Evolutionary conservation across 2,888 invertebrate species (phyloP).

Genomic region (Carpatolechia fugitivella): DNA sequence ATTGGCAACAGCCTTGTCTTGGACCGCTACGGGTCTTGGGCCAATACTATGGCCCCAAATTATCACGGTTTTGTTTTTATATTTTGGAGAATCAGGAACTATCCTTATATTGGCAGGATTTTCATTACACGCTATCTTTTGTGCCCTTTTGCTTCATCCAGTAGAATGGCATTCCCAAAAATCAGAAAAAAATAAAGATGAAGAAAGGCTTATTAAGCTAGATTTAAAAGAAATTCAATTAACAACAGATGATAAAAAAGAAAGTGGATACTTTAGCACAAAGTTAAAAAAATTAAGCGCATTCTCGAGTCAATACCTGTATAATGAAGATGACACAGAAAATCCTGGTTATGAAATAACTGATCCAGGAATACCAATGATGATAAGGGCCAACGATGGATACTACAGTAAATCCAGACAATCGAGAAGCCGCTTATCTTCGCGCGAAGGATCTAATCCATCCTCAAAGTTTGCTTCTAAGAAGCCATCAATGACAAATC

Average conservation of each 20-base stretch:
- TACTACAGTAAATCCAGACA: constrained; percentile 72
- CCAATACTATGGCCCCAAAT: constrained; percentile 86
- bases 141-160: constrained; percentile 84
- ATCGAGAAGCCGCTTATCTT: constrained; percentile 51
- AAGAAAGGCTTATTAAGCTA: constrained; percentile 44
- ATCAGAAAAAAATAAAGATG: constrained; percentile 37
- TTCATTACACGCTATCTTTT: constrained; percentile 83
- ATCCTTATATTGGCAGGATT: constrained; percentile 83
- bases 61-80: constrained; percentile 80
- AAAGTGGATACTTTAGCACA: constrained; percentile 64
- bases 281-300: constrained; percentile 65
- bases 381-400: constrained; percentile 81
- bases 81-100: constrained; percentile 83
- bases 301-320: constrained; percentile 82
- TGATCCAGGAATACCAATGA: constrained; percentile 84
- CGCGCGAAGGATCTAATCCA: constrained; percentile 60
- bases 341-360: constrained; percentile 82
- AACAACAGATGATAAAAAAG: constrained; percentile 43
- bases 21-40: constrained; percentile 85
- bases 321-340: constrained; percentile 81
- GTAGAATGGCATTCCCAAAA: constrained; percentile 85
- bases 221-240: constrained; percentile 26
- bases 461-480: constrained; percentile 69
- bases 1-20: constrained; percentile 84
- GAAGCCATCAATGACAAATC: constrained; percentile 70